A percentile compares a stretch with the other conserved stretches of the same genome.
phyloP scores from a whole-genome alignment of 2,113 vertebrate genomes.

The Colinus virginianus region DNA sequence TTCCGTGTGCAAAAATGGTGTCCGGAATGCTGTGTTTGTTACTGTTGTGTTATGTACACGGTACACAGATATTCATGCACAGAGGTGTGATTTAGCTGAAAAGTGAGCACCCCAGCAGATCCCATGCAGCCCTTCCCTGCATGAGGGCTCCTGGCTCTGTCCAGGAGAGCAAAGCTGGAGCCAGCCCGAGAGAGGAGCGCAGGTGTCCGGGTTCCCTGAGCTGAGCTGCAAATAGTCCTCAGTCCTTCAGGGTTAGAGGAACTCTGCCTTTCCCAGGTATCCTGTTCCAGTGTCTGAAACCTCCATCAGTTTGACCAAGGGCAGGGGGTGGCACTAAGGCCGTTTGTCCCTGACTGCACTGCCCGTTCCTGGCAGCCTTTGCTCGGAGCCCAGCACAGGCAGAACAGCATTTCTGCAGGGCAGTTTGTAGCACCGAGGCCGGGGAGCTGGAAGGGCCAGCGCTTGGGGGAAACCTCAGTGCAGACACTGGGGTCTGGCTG shows the following conservation, averaged over 20 bases:
- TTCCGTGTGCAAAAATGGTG: neutral
- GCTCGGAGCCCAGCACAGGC: neutral
- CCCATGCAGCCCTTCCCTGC: neutral
- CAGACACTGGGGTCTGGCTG: neutral
- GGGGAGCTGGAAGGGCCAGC: neutral
- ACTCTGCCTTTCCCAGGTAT: neutral
- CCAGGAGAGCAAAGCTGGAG: neutral
- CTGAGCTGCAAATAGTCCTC: neutral
- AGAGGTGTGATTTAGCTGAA: neutral
- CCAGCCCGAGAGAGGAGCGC: neutral
- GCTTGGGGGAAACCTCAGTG: neutral
- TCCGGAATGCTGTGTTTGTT: neutral
- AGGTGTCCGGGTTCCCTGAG: neutral
- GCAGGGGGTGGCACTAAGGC: neutral
- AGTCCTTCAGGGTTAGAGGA: neutral
- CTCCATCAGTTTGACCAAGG: fast-evolving
- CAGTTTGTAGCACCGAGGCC: neutral
- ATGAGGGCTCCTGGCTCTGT: neutral
- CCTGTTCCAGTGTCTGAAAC: neutral
- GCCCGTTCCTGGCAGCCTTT: neutral
- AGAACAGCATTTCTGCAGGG: neutral
- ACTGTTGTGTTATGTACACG: neutral
- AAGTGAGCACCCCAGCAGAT: too few species aligned
- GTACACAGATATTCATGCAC: neutral
- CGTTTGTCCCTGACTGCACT: fast-evolving